These are phyloP conservation scores for Zaprionus vittiger DNA, from an alignment of 1,140 invertebrate species.

Conservation along the genomic window DNA sequence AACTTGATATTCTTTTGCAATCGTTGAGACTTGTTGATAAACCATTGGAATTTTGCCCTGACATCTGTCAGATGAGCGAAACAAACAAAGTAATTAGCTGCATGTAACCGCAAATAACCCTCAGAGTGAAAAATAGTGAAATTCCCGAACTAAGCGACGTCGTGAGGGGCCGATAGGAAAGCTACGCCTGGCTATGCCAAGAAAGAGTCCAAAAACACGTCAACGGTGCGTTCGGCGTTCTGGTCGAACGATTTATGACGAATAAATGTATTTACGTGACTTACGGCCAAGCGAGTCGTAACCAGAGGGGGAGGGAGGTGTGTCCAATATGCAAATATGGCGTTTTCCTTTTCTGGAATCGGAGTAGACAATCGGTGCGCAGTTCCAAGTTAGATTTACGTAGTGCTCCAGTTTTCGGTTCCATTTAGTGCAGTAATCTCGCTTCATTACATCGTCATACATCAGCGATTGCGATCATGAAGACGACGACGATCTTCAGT, in stretches of 20 bases:
- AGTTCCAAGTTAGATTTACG: conserved; percentile 49
- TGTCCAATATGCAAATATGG: conserved; percentile 39
- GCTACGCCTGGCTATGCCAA: conserved; percentile 16
- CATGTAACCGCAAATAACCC: conserved; percentile 52
- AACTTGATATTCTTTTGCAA: not conserved
- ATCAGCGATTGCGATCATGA: conserved; percentile 53
- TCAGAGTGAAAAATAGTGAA: conserved; percentile 71
- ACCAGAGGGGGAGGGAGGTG: conserved; percentile 17
- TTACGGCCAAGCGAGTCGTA: conserved; percentile 48
- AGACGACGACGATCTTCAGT: not conserved
- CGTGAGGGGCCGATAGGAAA: conserved; percentile 54
- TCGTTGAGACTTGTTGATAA: not conserved
- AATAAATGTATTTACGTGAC: conserved; percentile 76
- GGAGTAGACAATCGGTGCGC: conserved; percentile 13
- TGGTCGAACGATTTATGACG: conserved; percentile 80
- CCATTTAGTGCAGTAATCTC: conserved; percentile 73
- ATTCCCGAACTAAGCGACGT: conserved; percentile 58
- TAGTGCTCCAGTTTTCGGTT: conserved; percentile 68
- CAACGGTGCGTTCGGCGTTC: conserved; percentile 71
- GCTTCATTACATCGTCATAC: conserved; percentile 79
- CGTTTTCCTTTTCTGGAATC: conserved; percentile 39
- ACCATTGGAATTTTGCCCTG: not conserved
- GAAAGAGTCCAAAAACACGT: conserved; percentile 54
- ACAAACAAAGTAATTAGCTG: conserved; percentile 77
- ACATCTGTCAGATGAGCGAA: conserved; percentile 47